These are phyloP conservation scores for Caprella mutica DNA, from an alignment of 2,888 invertebrate species.

Conservation along the genomic window DNA sequence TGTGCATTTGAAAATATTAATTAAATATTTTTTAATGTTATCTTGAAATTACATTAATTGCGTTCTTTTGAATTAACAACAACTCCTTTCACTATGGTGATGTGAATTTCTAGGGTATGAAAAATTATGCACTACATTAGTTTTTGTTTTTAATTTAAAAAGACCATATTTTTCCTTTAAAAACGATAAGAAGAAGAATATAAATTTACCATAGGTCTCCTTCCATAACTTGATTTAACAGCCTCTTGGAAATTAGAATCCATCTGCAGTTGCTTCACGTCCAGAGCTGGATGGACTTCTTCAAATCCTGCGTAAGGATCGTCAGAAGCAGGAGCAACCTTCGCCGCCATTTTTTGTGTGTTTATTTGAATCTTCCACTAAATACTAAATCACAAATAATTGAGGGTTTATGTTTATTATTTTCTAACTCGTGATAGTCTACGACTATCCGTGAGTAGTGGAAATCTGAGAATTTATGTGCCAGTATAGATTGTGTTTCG, in stretches of 20 bases:
- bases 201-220: constrained; percentile 51
- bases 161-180: not conserved
- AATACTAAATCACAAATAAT: too few relatives aligned
- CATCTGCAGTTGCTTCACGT: constrained; percentile 55
- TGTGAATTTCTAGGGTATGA: too few relatives aligned
- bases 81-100: too few relatives aligned
- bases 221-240: constrained; percentile 59
- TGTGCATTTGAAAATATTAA: too few relatives aligned
- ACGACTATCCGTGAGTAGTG: too few relatives aligned
- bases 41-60: not conserved
- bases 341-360: not conserved
- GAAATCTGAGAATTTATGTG: too few relatives aligned
- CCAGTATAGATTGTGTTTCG: too few relatives aligned
- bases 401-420: too few relatives aligned
- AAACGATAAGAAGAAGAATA: not conserved
- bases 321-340: constrained; percentile 39
- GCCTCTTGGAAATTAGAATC: constrained; percentile 66
- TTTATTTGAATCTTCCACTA: not conserved
- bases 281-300: constrained; percentile 54
- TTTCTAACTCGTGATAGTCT: too few relatives aligned
- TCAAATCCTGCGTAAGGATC: constrained; percentile 58
- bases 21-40: too few relatives aligned
- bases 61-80: not conserved
- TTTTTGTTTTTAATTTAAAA: not conserved
- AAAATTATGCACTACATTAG: too few relatives aligned